Conservation (phyloP, 2,888 invertebrate species). For the Leucophora obtusa region DNA sequence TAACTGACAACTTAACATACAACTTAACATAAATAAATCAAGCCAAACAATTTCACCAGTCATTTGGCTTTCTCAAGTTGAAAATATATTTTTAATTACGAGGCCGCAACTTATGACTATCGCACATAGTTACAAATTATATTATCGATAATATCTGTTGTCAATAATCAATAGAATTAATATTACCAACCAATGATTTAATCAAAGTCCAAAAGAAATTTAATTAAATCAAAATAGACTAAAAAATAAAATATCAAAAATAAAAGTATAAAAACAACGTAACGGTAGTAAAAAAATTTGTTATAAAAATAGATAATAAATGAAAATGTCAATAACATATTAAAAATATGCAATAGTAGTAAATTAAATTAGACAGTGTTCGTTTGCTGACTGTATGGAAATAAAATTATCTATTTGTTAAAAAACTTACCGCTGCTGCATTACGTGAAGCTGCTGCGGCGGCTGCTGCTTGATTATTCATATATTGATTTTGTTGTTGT, state of each 20-base stretch:
- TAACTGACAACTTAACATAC: too few relatives aligned
- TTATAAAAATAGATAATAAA: slow-evolving; percentile 15
- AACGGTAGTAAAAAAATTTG: not conserved
- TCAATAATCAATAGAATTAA: not conserved
- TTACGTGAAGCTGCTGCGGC: slow-evolving; percentile 75
- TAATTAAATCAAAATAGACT: slow-evolving; percentile 13
- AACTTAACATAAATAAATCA: too few relatives aligned
- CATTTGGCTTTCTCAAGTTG: too few relatives aligned
- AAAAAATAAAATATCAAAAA: not conserved
- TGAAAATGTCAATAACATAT: not conserved
- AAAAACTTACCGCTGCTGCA: slow-evolving; percentile 78
- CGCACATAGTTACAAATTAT: not conserved
- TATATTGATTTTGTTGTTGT: slow-evolving; percentile 76
- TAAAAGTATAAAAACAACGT: not conserved
- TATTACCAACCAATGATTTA: slow-evolving; percentile 18
- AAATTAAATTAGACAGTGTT: slow-evolving; percentile 4
- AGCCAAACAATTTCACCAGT: too few relatives aligned
- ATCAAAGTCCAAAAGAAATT: slow-evolving; percentile 11
- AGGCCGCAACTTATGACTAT: too few relatives aligned
- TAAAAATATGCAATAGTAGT: not conserved
- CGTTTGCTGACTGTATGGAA: not conserved
- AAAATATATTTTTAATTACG: too few relatives aligned
- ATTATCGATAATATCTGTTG: slow-evolving; percentile 19
- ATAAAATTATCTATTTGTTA: too few relatives aligned
- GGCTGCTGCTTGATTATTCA: slow-evolving; percentile 77